phyloP scores from a whole-genome alignment of 2,797 vertebrate species.

The Sphenodon punctatus region DNA sequence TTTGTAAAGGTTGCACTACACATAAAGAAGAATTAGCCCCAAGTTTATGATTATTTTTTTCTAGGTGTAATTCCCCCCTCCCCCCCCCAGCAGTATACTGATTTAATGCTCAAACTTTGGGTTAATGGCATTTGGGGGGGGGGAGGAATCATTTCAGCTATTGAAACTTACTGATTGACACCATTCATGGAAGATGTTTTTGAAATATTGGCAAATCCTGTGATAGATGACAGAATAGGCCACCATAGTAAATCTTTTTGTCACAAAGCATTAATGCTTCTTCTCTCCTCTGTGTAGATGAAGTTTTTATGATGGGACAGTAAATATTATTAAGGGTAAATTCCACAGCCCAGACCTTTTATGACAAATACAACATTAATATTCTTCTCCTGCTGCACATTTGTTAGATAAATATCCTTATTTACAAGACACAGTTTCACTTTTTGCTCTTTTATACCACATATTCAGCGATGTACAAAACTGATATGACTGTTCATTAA shows the following conservation, averaged over 20 bases:
- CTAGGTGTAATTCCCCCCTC: background rate
- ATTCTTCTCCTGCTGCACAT: background rate
- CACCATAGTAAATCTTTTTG: background rate
- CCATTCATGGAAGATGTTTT: background rate
- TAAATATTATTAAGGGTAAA: background rate
- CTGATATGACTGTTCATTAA: background rate
- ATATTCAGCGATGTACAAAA: background rate
- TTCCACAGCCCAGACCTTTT: background rate
- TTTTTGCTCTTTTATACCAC: background rate
- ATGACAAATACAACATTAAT: background rate
- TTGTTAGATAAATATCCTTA: background rate
- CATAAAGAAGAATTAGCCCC: background rate
- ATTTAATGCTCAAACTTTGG: background rate
- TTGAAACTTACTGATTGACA: background rate
- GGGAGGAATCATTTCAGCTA: background rate
- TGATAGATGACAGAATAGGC: background rate
- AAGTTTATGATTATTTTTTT: fast-evolving
- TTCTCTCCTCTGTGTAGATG: background rate
- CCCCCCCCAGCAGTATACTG: background rate
- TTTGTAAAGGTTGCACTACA: background rate
- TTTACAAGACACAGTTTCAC: background rate
- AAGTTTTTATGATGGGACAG: background rate
- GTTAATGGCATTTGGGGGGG: background rate
- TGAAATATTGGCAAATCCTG: background rate
- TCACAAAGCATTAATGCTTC: background rate